Conservation (phyloP, 2,113 vertebrate genomes). For the Jaculus jaculus region DNA sequence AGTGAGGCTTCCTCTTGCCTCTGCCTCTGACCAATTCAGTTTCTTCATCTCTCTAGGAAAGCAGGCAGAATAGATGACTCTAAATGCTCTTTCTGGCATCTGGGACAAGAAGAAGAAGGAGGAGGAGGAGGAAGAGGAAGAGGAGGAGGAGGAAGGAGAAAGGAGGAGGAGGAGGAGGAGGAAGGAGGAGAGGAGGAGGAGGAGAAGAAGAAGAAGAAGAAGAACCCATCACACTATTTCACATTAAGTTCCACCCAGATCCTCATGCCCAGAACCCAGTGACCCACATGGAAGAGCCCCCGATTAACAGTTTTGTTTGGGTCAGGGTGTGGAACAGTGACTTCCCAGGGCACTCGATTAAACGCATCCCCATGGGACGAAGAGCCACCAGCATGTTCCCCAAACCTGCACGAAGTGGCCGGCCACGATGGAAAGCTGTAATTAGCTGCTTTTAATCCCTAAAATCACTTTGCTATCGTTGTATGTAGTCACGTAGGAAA, state of each 20-base stretch:
- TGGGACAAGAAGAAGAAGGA: neutral
- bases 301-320: slow-evolving; percentile 55
- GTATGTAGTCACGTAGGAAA: neutral
- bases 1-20: neutral
- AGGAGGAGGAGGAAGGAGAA: too few relatives aligned
- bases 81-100: slow-evolving; percentile 35
- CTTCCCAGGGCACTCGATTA: slow-evolving; percentile 7
- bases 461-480: slow-evolving; percentile 60
- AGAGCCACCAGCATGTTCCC: slow-evolving; percentile 53
- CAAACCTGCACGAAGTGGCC: slow-evolving; percentile 41
- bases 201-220: slow-evolving; percentile 13
- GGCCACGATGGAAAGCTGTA: slow-evolving; percentile 66
- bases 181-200: too few relatives aligned
- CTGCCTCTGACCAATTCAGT: neutral
- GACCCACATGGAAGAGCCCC: slow-evolving; percentile 39
- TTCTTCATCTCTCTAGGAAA: neutral
- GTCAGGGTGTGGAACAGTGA: neutral
- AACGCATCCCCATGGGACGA: slow-evolving; percentile 45
- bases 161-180: too few relatives aligned
- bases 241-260: slow-evolving; percentile 62
- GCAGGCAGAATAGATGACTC: neutral
- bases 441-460: slow-evolving; percentile 71
- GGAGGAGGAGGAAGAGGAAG: too few relatives aligned
- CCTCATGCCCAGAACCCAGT: slow-evolving; percentile 51
- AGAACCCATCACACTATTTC: slow-evolving; percentile 51